phyloP scores from a whole-genome alignment of 1,140 invertebrate species.

The Arctopsyche grandis region DNA sequence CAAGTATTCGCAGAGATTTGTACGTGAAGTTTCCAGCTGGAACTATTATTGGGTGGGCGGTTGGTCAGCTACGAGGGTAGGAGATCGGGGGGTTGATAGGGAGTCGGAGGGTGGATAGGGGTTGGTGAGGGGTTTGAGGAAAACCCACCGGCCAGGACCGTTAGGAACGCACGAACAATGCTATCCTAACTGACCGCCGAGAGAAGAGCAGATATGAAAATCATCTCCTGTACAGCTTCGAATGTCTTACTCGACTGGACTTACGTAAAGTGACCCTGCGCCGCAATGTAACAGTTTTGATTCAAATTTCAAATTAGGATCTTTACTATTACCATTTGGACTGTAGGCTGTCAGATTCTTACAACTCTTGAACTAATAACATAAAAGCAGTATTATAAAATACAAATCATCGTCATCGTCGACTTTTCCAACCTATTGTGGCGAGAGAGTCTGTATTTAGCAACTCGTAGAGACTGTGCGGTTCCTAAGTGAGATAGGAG shows the following conservation, averaged over 20 bases:
- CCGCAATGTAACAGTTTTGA: slow-evolving; percentile 4
- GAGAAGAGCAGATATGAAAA: slow-evolving; percentile 55
- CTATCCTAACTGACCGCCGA: slow-evolving; percentile 55
- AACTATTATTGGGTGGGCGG: slow-evolving; percentile 40
- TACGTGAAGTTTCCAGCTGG: slow-evolving; percentile 45
- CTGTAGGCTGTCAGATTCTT: too few relatives aligned
- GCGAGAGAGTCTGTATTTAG: too few relatives aligned
- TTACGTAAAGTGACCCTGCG: slow-evolving; percentile 48
- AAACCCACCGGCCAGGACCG: slow-evolving; percentile 13
- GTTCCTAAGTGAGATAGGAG: too few relatives aligned
- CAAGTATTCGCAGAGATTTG: slow-evolving; percentile 44
- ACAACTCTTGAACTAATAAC: too few relatives aligned
- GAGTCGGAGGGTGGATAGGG: background rate
- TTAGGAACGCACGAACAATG: slow-evolving; percentile 51
- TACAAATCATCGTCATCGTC: too few relatives aligned
- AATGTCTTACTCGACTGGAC: slow-evolving; percentile 53
- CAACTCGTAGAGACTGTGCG: too few relatives aligned
- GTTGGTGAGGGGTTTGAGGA: background rate
- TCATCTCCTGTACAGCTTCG: slow-evolving; percentile 54
- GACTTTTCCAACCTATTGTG: too few relatives aligned
- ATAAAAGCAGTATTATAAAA: too few relatives aligned
- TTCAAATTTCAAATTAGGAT: too few relatives aligned
- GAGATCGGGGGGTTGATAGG: background rate
- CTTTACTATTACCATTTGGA: too few relatives aligned
- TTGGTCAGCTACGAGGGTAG: background rate